phyloP scores from a whole-genome alignment of 2,888 invertebrate genomes.

The Argyra leucocephala region DNA sequence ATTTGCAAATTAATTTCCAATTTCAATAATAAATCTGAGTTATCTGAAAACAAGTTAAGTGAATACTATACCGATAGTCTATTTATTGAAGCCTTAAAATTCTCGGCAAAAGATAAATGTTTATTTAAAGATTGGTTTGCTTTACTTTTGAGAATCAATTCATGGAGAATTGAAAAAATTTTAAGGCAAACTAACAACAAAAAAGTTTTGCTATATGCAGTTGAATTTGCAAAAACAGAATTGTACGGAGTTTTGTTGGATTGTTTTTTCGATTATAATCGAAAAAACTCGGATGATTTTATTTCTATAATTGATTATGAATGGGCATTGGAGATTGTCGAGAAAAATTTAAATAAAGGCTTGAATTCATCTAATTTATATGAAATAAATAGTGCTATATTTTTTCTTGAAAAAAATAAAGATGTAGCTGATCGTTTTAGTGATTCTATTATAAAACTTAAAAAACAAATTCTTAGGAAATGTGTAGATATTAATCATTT shows the following conservation, averaged over 20 bases:
- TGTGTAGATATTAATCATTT: background rate
- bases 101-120: background rate
- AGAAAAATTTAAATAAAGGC: too few relatives aligned
- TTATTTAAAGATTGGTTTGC: background rate
- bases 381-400: background rate
- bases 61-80: background rate
- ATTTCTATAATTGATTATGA: background rate
- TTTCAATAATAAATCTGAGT: background rate
- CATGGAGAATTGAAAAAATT: background rate
- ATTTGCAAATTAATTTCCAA: background rate
- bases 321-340: background rate
- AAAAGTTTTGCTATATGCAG: background rate
- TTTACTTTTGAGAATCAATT: background rate
- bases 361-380: too few relatives aligned
- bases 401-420: background rate
- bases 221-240: background rate
- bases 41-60: background rate
- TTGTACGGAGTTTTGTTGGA: background rate
- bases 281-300: background rate
- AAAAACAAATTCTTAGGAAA: background rate
- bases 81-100: background rate
- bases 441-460: background rate
- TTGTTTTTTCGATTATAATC: background rate
- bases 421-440: background rate
- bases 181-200: background rate